A percentile compares a stretch with the other conserved stretches of the same genome.
These are phyloP conservation scores for Cinclus cinclus DNA, from an alignment of 2,113 vertebrate species.

Conservation along the genomic window DNA sequence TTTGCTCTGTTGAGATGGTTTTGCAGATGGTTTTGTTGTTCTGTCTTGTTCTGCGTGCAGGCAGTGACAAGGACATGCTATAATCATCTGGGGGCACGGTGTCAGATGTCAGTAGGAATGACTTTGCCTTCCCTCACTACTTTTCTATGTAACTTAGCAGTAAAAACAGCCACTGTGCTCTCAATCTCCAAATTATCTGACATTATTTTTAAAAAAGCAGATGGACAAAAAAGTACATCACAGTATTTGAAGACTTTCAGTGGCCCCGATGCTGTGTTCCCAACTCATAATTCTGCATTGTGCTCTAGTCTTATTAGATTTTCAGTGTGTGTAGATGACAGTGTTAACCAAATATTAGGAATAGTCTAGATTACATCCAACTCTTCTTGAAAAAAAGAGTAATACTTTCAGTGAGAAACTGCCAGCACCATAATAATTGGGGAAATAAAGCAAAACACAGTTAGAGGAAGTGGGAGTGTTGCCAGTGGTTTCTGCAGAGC, in stretches of 20 bases:
- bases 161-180: background rate
- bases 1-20: background rate
- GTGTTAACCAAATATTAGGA: background rate
- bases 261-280: background rate
- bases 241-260: background rate
- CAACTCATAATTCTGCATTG: background rate
- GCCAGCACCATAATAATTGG: background rate
- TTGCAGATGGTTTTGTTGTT: background rate
- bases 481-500: background rate
- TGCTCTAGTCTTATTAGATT: background rate
- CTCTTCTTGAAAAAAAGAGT: background rate
- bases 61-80: background rate
- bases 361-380: background rate
- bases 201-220: background rate
- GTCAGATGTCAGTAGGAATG: background rate
- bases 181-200: background rate
- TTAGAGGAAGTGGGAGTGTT: background rate
- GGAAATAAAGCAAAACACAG: background rate
- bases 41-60: background rate
- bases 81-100: accelerated
- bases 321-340: too few species aligned
- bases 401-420: background rate
- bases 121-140: background rate
- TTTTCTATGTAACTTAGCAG: background rate
- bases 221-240: background rate